phyloP scores from a whole-genome alignment of 2,888 invertebrate species.

The Diplolepis rosae region DNA sequence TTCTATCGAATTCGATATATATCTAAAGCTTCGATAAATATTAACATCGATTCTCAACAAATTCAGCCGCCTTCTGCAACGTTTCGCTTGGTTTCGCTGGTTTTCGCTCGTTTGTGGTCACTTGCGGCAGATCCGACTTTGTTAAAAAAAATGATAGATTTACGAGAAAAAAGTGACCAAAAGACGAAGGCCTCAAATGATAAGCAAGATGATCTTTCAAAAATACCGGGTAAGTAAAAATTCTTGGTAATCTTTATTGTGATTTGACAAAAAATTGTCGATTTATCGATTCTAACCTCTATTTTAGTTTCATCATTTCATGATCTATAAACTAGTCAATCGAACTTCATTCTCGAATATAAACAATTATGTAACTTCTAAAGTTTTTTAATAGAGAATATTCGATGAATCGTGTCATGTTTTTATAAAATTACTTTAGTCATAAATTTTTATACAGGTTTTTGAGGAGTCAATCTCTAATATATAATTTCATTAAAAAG shows the following conservation, averaged over 20 bases:
- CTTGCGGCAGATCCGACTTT: background rate
- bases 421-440: background rate
- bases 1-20: too few relatives aligned
- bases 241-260: slow-evolving; percentile 6
- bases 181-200: slow-evolving; percentile 40
- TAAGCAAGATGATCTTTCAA: slow-evolving; percentile 48
- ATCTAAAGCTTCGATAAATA: too few relatives aligned
- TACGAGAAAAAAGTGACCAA: slow-evolving; percentile 17
- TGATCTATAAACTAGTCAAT: slow-evolving; percentile 6
- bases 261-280: background rate
- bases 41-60: background rate
- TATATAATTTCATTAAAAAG: background rate
- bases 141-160: slow-evolving; percentile 21
- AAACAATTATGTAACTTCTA: slow-evolving; percentile 42
- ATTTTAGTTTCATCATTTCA: background rate
- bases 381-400: background rate
- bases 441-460: background rate
- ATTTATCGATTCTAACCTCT: slow-evolving; percentile 44
- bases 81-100: too few relatives aligned
- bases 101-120: background rate
- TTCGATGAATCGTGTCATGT: background rate
- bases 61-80: background rate
- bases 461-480: background rate
- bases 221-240: slow-evolving; percentile 55
- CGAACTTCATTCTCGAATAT: slow-evolving; percentile 28